phyloP scores from a whole-genome alignment of 2,888 invertebrate genomes.

The Encarsia formosa region DNA sequence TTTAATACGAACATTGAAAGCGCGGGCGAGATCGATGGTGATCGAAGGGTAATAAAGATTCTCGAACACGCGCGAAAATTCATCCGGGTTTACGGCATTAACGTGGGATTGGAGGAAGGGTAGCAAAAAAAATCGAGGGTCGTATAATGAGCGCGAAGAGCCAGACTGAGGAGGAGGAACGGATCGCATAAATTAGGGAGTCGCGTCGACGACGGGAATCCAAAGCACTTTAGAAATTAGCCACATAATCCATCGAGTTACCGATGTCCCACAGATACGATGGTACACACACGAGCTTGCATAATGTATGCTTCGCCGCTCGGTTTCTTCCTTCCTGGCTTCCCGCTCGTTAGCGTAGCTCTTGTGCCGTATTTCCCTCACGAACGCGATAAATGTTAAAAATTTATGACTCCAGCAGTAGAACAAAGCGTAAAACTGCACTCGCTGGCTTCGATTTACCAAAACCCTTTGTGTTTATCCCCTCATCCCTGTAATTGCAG shows the following conservation, averaged over 20 bases:
- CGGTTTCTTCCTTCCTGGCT: too few relatives aligned
- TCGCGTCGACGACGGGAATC: conserved; percentile 19
- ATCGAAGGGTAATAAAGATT: too few relatives aligned
- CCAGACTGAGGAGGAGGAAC: not conserved
- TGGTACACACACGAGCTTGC: conserved; percentile 2
- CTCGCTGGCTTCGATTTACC: not conserved
- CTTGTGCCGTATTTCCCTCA: conserved; percentile 11
- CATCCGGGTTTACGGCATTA: too few relatives aligned
- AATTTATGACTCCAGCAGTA: conserved; percentile 15
- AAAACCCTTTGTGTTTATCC: conserved; percentile 2
- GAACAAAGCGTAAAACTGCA: conserved; percentile 5
- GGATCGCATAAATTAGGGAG: conserved; percentile 36
- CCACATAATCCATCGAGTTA: conserved; percentile 40
- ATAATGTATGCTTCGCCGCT: conserved; percentile 23
- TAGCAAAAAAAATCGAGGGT: too few relatives aligned
- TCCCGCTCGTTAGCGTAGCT: conserved; percentile 13
- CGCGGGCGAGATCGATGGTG: too few relatives aligned
- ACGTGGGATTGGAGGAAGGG: too few relatives aligned
- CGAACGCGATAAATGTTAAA: conserved; percentile 18
- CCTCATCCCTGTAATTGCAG: too few relatives aligned
- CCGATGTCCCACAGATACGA: not conserved
- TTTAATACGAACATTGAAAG: too few relatives aligned
- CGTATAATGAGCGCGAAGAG: too few relatives aligned
- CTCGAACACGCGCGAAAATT: too few relatives aligned
- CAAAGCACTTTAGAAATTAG: conserved; percentile 44